These are phyloP conservation scores for Morus bassanus DNA, from an alignment of 2,797 vertebrate species.

Conservation along the genomic window DNA sequence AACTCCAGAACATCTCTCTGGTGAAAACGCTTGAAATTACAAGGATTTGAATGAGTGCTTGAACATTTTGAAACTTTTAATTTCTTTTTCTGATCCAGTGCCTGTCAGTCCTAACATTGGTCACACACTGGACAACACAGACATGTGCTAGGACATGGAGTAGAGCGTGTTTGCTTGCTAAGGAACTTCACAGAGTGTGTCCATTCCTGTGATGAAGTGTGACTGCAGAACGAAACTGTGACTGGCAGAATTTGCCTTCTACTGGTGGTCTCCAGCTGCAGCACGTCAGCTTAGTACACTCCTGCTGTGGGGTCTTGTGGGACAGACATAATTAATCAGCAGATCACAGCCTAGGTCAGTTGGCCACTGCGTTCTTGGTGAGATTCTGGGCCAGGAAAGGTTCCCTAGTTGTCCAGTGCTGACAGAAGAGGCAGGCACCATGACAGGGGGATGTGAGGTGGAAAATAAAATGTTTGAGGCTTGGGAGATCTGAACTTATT, in stretches of 20 bases:
- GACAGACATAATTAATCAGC: neutral
- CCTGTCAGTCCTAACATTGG: neutral
- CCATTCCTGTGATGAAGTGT: neutral
- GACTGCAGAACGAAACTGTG: neutral
- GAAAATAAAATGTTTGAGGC: neutral
- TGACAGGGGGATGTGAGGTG: neutral
- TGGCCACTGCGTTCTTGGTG: neutral
- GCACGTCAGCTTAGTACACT: neutral
- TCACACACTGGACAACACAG: neutral
- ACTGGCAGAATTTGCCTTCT: neutral
- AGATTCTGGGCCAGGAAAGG: neutral
- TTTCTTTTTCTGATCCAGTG: neutral
- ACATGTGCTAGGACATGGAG: neutral
- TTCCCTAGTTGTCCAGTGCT: neutral
- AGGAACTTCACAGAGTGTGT: neutral
- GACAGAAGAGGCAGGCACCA: rapidly evolving
- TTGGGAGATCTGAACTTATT: neutral
- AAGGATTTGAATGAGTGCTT: neutral
- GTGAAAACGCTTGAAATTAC: neutral
- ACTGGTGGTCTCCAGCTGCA: neutral
- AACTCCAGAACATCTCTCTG: neutral
- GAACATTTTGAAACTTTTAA: neutral
- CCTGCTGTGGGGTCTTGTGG: neutral
- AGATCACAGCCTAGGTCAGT: neutral
- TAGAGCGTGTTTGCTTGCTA: neutral